These are phyloP conservation scores for Regulus satrapa DNA, from an alignment of 2,113 vertebrate species.

Conservation along the genomic window DNA sequence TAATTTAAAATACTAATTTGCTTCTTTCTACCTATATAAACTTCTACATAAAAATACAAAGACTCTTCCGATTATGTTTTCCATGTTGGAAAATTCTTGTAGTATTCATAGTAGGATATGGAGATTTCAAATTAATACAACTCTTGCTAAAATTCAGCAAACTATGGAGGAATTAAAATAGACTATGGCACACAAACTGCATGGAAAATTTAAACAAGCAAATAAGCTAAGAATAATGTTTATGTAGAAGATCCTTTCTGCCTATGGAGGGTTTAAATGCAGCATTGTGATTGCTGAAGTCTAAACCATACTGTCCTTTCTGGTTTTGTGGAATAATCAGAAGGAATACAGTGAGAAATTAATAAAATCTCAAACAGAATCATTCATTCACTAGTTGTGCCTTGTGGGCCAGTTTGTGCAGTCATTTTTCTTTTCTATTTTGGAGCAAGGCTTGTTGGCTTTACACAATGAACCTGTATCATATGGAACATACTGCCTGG, in stretches of 20 bases:
- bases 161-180: not conserved
- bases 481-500: fast-evolving
- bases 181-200: not conserved
- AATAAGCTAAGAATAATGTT: not conserved
- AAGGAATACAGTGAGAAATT: not conserved
- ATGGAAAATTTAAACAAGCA: not conserved
- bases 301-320: not conserved
- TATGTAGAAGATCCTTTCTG: not conserved
- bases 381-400: not conserved
- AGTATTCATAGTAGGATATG: not conserved
- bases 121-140: not conserved
- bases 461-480: not conserved
- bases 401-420: not conserved
- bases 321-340: not conserved
- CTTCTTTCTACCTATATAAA: not conserved
- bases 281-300: not conserved
- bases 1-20: not conserved
- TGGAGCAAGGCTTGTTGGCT: not conserved
- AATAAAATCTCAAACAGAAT: not conserved
- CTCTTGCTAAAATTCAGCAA: not conserved
- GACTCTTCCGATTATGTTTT: not conserved
- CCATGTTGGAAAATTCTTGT: not conserved
- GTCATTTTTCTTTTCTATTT: not conserved
- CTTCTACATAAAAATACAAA: not conserved
- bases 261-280: not conserved